phyloP scores from a whole-genome alignment of 2,888 invertebrate genomes.

The Branchellion lobata region DNA sequence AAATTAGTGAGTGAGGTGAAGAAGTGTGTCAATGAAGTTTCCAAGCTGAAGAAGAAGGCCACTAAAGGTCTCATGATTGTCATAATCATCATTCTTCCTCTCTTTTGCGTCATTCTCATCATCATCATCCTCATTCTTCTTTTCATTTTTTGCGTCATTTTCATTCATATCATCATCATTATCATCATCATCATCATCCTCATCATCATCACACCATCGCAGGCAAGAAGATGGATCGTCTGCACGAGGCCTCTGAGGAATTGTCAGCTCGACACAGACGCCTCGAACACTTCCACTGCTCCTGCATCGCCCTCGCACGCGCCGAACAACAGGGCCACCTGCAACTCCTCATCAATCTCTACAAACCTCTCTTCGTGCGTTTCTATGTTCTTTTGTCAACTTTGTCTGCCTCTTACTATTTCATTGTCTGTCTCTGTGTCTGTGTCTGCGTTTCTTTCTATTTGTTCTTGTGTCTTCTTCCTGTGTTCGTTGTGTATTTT shows the following conservation, averaged over 20 bases:
- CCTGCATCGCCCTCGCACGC: neutral
- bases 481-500: no score
- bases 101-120: neutral
- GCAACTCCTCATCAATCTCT: neutral
- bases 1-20: constrained; percentile 39
- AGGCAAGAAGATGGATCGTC: constrained; percentile 8
- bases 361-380: constrained; percentile 33
- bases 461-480: no score
- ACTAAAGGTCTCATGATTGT: neutral
- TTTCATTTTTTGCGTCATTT: neutral
- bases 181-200: neutral
- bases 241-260: no score
- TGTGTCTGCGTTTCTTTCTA: neutral
- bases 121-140: neutral
- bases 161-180: neutral
- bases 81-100: neutral
- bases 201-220: neutral
- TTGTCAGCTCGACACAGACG: neutral
- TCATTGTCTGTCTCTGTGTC: neutral
- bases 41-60: constrained; percentile 36
- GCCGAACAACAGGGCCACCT: constrained; percentile 7
- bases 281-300: constrained; percentile 12
- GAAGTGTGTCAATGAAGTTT: constrained; percentile 30
- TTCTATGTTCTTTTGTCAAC: neutral
- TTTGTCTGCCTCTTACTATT: neutral